Evolutionary conservation across 2,888 invertebrate species (phyloP).

Genomic region (Ichneumoninae sp.): DNA sequence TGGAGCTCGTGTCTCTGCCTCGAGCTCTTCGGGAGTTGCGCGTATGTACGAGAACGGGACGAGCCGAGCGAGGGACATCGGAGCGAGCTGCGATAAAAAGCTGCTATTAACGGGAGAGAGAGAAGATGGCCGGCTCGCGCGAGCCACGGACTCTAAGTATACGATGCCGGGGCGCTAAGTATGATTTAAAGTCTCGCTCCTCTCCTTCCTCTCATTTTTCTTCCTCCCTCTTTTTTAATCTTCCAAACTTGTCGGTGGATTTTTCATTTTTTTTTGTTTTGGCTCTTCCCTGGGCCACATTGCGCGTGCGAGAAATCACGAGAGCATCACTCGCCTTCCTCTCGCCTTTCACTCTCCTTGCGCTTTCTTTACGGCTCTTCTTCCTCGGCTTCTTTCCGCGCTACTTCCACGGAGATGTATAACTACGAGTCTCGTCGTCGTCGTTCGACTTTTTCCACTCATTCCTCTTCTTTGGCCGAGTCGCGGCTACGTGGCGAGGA

Average conservation of each 20-base stretch:
- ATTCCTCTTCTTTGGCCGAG: constrained; percentile 41
- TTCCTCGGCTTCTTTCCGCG: neutral
- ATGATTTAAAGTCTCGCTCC: constrained; percentile 64
- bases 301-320: constrained; percentile 60
- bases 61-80: constrained; percentile 53
- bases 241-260: constrained; percentile 1
- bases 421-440: neutral
- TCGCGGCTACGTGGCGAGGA: neutral
- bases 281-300: constrained; percentile 21
- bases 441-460: constrained; percentile 45
- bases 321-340: constrained; percentile 31
- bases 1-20: neutral
- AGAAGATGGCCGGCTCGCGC: constrained; percentile 44
- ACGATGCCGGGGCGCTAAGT: constrained; percentile 64
- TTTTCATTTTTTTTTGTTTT: constrained; percentile 27
- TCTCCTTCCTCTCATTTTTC: constrained; percentile 22
- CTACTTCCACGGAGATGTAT: constrained; percentile 1
- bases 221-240: constrained; percentile 1
- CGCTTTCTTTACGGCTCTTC: neutral
- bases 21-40: neutral
- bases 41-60: constrained; percentile 13
- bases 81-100: constrained; percentile 61
- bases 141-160: constrained; percentile 57
- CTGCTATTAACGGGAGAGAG: constrained; percentile 55
- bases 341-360: constrained; percentile 23